phyloP scores from a whole-genome alignment of 2,113 vertebrate species.

The Cyprinus carpio region DNA sequence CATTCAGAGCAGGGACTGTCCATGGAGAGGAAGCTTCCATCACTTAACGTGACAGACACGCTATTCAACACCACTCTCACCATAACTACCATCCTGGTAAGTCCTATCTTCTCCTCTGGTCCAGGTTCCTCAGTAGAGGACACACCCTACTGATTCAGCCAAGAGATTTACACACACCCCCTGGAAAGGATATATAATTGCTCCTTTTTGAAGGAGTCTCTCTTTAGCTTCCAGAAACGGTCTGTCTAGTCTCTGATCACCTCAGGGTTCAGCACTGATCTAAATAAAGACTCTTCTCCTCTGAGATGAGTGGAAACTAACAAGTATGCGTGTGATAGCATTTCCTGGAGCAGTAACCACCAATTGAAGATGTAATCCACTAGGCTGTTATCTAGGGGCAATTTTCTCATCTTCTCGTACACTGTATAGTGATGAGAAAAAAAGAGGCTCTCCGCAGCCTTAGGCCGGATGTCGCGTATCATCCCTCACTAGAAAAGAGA shows the following conservation, averaged over 20 bases:
- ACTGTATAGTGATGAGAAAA: conserved; percentile 37
- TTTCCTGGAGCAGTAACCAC: conserved; percentile 33
- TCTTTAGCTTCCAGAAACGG: neutral
- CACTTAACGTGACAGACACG: conserved; percentile 89
- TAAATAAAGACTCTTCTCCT: conserved; percentile 49
- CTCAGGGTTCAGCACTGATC: conserved; percentile 14
- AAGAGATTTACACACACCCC: neutral
- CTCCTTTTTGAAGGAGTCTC: neutral
- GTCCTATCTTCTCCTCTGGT: conserved; percentile 53
- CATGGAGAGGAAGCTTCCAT: conserved; percentile 90
- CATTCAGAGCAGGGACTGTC: conserved; percentile 92
- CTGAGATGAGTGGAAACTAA: conserved; percentile 29
- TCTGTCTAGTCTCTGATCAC: conserved; percentile 8
- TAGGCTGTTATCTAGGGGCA: conserved; percentile 46
- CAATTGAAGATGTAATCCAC: conserved; percentile 52
- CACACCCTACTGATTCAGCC: neutral
- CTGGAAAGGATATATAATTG: neutral
- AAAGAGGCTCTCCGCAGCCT: conserved; percentile 41
- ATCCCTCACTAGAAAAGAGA: conserved; percentile 15
- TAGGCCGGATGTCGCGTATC: conserved; percentile 43
- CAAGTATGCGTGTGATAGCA: conserved; percentile 23
- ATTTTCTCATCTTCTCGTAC: conserved; percentile 37
- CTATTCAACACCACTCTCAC: conserved; percentile 96
- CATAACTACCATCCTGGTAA: conserved; percentile 98
- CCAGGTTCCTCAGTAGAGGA: neutral